A percentile compares a stretch with the other conserved stretches of the same genome.
phyloP scores from a whole-genome alignment of 2,797 vertebrate species.

The Platalea minor region DNA sequence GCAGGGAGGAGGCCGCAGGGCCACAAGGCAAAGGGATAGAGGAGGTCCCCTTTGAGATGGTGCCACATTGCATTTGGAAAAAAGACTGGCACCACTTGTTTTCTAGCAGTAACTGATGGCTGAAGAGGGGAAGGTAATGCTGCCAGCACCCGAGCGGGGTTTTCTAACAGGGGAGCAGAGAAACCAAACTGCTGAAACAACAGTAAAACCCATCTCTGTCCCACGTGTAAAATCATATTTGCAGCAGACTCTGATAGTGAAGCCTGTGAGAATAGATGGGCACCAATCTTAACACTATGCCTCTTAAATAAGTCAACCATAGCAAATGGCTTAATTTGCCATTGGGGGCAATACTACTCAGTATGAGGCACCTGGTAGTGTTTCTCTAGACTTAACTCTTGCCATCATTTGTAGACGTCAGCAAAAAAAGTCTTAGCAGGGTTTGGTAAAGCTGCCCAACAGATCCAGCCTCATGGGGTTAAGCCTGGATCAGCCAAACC shows the following conservation, averaged over 20 bases:
- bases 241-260: neutral
- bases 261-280: neutral
- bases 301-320: neutral
- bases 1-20: neutral
- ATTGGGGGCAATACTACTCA: neutral
- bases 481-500: neutral
- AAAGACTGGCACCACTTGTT: neutral
- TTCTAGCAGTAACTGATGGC: neutral
- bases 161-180: neutral
- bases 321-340: neutral
- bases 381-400: neutral
- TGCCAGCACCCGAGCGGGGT: accelerated
- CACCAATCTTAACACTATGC: neutral
- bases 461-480: neutral
- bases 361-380: neutral
- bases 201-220: neutral
- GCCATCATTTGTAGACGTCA: neutral
- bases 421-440: neutral
- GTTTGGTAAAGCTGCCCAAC: neutral
- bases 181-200: neutral
- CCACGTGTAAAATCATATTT: neutral
- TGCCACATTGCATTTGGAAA: neutral
- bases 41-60: neutral
- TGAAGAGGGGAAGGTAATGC: neutral
- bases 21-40: neutral